Evolutionary conservation across 2,797 vertebrate species (phyloP).

Genomic region (Microctenopoma stevenorrisi): DNA sequence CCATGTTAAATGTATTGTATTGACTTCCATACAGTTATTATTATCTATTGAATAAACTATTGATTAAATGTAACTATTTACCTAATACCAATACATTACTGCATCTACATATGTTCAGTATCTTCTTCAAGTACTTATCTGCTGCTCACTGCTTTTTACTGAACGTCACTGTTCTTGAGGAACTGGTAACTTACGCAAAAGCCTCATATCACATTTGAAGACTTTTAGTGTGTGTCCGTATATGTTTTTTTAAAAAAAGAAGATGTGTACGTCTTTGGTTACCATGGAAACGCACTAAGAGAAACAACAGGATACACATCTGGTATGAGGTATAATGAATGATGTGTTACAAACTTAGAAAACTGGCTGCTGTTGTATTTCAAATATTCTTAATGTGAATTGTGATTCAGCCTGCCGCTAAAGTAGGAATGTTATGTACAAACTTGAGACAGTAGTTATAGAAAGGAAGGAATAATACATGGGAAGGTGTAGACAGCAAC

Average conservation of each 20-base stretch:
- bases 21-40: too few species aligned
- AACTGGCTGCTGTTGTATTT: slow-evolving; percentile 1
- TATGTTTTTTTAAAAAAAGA: background rate
- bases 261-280: slow-evolving; percentile 38
- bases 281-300: slow-evolving; percentile 67
- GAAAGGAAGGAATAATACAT: background rate
- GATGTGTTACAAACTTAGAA: background rate
- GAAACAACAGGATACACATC: slow-evolving; percentile 30
- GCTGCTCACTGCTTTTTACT: background rate
- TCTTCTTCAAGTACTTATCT: background rate
- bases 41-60: too few species aligned
- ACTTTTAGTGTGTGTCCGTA: background rate
- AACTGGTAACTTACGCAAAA: slow-evolving; percentile 14
- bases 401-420: background rate
- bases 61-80: background rate
- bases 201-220: slow-evolving; percentile 7
- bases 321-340: slow-evolving; percentile 5
- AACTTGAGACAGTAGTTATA: background rate
- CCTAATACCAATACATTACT: background rate
- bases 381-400: background rate
- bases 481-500: slow-evolving; percentile 10
- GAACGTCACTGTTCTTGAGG: background rate
- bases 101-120: background rate
- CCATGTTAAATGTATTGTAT: too few species aligned
- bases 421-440: background rate